Evolutionary conservation across 2,797 vertebrate genomes (phyloP), one percentile per base, ranked within the genome.

Genomic region (Pyrocephalus nanus): DNA sequence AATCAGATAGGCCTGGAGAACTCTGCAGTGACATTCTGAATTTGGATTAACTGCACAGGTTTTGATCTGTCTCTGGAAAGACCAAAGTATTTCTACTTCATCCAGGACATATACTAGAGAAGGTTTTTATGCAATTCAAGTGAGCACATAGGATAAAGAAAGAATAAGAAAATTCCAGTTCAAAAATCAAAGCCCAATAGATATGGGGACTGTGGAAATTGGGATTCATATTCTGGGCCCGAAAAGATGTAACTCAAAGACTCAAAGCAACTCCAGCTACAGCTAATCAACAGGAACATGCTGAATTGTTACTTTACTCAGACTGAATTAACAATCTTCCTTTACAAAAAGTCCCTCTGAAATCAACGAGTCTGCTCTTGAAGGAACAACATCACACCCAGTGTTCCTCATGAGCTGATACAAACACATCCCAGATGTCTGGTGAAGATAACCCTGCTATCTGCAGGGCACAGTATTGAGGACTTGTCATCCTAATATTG

Each of bases 21-120:
- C 74, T 25, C 90, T 94, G 51, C 84, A 78, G 51, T 67, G 75
- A 84, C 53, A 72, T 85, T 83, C 82, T 86, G 77, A 88, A 91
- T 95, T 74, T 92, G 72, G 61, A 92, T 83, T 76, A 62, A 62
- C 70, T 77, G 55, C 61, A 58, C 23, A 78, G 77, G 54, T 55
- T 89, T 81, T 82, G 75, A 51, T 93, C 53, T 48, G 77, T n/a
- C 50, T 92, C 48, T 69, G 15, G 76, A 82, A 92, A 94, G 64
- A 88, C 30, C 2, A 2, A 61, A 57, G 30, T 71, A 79, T 22
- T 69, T 32, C 40, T 80, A 3, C 51, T 94, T 87, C 60, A 80
- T 42, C 51, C 57, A 61, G n/a, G 74, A 75, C 53, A 50, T 40
- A 77, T 6, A 75, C 48, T 81, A 87, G 55, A 89, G 30, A 82